Evolutionary conservation across 2,888 invertebrate species (phyloP), one percentile per base, ranked within the genome.

Genomic region (Melieria crassipennis): DNA sequence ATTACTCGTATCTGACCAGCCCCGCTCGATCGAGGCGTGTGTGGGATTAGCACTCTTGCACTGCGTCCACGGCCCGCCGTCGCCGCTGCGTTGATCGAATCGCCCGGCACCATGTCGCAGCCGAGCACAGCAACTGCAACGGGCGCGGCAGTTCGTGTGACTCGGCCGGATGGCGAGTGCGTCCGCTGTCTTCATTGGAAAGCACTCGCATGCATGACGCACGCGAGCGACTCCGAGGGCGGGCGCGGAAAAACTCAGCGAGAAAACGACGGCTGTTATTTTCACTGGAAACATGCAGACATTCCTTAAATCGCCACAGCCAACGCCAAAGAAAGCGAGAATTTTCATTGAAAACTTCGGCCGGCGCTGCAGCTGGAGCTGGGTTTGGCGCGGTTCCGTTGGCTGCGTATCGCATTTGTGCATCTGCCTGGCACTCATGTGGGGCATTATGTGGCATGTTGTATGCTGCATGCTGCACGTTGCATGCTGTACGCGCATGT

Each of bases 211-310:
- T 30, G 30, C 30, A 30, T 30, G 30, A 30, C 30, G 30, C 30
- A 30, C 30, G 30, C 30, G 3, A 30, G 30, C 30, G 30, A 30
- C 30, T 30, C 30, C 30, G 30, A 30, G 30, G 30, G 30, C 30
- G 30, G 30, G 13, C 58, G 11, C 66, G 57, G 50, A 13, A 46
- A 65, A 65, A 65, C 57, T 7, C 65, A 65, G 56, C 57, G 45
- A 63, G 64, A 63, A 57, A 63, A 63, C 63, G 30, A 30, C 30
- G 30, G 63, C 56, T 63, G 13, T 64, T 64, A 50, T 63, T 64
- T 69, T 69, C 69, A 57, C 69, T 43, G 57, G 69, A 69, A 64
- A 63, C 64, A 64, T 69, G 63, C 58, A 63, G 69, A 70, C 60
- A 70, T 58, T 65, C 58, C 64, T 3, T 13, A 64, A 70, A 65